Percentiles rank a stretch among this genome's conserved stretches.
Evolutionary conservation across 2,888 invertebrate genomes (phyloP).

Genomic region (Halictus ligatus): DNA sequence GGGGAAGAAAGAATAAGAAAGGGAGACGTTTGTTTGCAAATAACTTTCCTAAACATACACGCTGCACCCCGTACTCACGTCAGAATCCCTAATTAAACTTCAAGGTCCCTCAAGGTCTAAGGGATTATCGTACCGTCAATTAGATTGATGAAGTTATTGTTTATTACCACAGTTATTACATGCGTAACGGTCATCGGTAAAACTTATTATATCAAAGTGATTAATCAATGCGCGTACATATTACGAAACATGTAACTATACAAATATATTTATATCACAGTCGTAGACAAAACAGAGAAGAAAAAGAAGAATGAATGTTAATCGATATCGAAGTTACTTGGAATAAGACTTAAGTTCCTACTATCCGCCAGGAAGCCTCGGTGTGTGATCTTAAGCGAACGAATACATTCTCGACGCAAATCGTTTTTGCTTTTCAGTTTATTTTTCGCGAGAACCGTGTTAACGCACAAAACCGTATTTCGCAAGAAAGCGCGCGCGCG

Average conservation of each 20-base stretch:
- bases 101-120: no score
- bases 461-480: conserved; percentile 14
- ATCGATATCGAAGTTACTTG: conserved; percentile 62
- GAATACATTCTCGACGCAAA: not conserved
- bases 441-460: conserved; percentile 19
- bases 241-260: conserved; percentile 74
- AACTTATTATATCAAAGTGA: conserved; percentile 69
- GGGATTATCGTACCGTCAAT: not conserved
- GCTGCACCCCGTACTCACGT: no score
- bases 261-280: conserved; percentile 81
- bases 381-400: conserved; percentile 19
- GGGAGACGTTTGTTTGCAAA: no score
- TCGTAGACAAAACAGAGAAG: conserved; percentile 75
- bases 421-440: no score
- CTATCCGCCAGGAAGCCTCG: conserved; percentile 29
- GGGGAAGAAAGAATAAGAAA: no score
- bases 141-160: conserved; percentile 62
- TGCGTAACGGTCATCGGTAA: conserved; percentile 67
- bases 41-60: no score
- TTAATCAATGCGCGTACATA: conserved; percentile 69
- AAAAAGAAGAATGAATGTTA: conserved; percentile 60
- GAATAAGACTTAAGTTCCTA: conserved; percentile 45
- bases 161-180: conserved; percentile 77
- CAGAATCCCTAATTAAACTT: no score
- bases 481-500: not conserved